Evolutionary conservation across 2,113 vertebrate genomes (phyloP).

Genomic region (Cebus imitator): DNA sequence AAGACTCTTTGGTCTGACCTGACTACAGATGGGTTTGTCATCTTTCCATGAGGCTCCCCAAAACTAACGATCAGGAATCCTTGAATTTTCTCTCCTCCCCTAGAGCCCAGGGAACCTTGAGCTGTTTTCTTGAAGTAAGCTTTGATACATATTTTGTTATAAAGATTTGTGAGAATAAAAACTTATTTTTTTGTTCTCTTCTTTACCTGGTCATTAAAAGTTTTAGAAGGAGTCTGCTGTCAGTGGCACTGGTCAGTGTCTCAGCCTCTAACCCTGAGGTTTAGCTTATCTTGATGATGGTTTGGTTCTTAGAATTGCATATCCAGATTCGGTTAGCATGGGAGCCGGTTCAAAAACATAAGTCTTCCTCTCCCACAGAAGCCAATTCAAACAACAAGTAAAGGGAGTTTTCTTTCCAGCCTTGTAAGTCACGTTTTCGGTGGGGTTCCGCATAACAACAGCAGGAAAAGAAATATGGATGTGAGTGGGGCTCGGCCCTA

Average conservation of each 20-base stretch:
- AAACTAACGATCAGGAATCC: background rate
- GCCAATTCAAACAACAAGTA: conserved; percentile 28
- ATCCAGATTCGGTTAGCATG: background rate
- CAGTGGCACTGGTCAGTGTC: rapidly evolving
- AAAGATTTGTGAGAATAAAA: background rate
- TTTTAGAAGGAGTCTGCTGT: background rate
- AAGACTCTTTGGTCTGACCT: background rate
- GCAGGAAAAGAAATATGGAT: conserved; percentile 57
- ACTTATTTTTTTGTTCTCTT: background rate
- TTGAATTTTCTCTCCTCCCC: background rate
- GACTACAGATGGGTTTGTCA: background rate
- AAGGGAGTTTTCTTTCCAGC: conserved; percentile 37
- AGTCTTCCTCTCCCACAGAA: conserved; percentile 1
- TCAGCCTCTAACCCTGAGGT: background rate
- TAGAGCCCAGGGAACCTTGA: background rate
- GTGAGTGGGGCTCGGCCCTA: background rate
- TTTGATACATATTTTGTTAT: background rate
- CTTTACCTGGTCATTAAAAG: background rate
- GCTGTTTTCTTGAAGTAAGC: background rate
- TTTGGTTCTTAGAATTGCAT: background rate
- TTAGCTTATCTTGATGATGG: background rate
- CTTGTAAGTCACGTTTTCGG: conserved; percentile 59
- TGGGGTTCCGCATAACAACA: background rate
- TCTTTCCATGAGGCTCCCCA: background rate
- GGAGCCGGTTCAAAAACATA: background rate